Conservation (phyloP, 2,113 vertebrate genomes). For the Brachyhypopomus occidentalis region DNA sequence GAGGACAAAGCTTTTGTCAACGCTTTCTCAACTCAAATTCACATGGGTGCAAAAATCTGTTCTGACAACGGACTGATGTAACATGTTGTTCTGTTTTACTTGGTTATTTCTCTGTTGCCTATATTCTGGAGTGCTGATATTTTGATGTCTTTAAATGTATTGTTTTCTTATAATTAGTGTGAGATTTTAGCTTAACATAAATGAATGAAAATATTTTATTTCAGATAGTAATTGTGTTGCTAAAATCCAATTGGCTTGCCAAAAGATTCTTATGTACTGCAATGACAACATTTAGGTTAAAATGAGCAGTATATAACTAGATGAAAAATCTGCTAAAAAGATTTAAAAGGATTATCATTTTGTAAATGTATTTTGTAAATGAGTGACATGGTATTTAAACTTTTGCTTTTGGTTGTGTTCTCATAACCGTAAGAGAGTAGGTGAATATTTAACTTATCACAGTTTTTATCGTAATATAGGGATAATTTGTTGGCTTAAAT, state of each 20-base stretch:
- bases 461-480: conserved; percentile 89
- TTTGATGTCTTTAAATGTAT: conserved; percentile 56
- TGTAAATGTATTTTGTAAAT: conserved; percentile 88
- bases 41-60: conserved; percentile 29
- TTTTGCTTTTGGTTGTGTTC: conserved; percentile 90
- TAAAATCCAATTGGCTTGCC: conserved; percentile 83
- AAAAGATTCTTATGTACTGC: conserved; percentile 78
- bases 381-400: conserved; percentile 89
- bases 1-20: conserved; percentile 56
- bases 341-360: conserved; percentile 79
- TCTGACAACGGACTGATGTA: conserved; percentile 50
- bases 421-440: conserved; percentile 83
- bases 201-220: conserved; percentile 52
- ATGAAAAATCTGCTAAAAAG: conserved; percentile 89
- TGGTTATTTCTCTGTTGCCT: conserved; percentile 53
- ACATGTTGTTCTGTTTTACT: conserved; percentile 52
- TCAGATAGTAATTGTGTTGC: conserved; percentile 53
- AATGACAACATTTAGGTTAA: conserved; percentile 52
- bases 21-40: conserved; percentile 43
- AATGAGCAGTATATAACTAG: conserved; percentile 98
- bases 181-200: conserved; percentile 51
- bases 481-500: conserved; percentile 97
- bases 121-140: conserved; percentile 52
- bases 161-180: conserved; percentile 54
- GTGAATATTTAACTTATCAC: conserved; percentile 87